Conservation (phyloP, 2,888 invertebrate genomes). For the Alloplasta piceator region DNA sequence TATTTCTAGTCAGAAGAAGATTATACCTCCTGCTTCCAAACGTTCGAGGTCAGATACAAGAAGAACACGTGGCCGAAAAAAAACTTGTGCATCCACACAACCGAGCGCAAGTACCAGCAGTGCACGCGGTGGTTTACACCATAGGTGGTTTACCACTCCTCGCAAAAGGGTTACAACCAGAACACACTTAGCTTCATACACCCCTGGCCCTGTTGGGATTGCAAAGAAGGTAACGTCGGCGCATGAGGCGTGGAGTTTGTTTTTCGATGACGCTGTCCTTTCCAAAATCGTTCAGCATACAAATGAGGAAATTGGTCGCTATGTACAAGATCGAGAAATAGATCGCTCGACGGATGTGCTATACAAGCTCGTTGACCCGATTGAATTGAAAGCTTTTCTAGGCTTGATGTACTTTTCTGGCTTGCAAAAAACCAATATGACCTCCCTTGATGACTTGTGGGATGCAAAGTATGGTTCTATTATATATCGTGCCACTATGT, state of each 20-base stretch:
- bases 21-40: conserved; percentile 1
- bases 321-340: conserved; percentile 3
- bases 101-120: conserved; percentile 1
- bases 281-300: conserved; percentile 13
- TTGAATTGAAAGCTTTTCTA: conserved; percentile 9
- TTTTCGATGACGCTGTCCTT: conserved; percentile 4
- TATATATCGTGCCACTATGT: neutral
- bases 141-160: too few relatives aligned
- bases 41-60: conserved; percentile 1
- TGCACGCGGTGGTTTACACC: neutral
- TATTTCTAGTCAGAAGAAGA: conserved; percentile 3
- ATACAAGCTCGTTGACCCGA: conserved; percentile 2
- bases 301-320: conserved; percentile 6
- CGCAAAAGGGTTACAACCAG: neutral
- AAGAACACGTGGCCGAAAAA: neutral
- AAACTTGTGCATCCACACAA: conserved; percentile 5
- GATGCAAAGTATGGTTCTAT: neutral
- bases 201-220: conserved; percentile 18
- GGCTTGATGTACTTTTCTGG: conserved; percentile 9
- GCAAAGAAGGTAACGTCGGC: neutral
- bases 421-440: neutral
- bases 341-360: neutral
- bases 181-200: too few relatives aligned
- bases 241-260: conserved; percentile 18
- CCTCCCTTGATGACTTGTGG: neutral